Evolutionary conservation across 2,113 vertebrate genomes (phyloP), one percentile per base, ranked within the genome.

Genomic region (Ivindomyrus marchei): DNA sequence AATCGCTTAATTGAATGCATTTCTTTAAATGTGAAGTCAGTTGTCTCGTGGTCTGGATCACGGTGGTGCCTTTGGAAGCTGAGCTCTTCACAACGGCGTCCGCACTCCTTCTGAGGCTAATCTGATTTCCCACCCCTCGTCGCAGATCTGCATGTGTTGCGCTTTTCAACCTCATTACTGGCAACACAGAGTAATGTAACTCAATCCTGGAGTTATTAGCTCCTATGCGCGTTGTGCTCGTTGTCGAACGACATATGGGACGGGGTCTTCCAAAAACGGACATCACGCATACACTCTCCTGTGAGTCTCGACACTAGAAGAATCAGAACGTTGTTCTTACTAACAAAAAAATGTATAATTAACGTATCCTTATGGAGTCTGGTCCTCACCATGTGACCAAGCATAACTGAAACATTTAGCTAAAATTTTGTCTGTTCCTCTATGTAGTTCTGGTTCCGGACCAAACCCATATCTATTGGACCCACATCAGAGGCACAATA

Each of bases 121-220:
- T 96, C 94, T 94, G 95, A 96, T 96, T 96, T 92, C 93, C 92
- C 94, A 94, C 94, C 94, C 52, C 50, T 21, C 8, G 13, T 94
- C 91, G 92, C 93, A 95, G 95, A 96, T 96, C 95, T 96, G 95
- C 95, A 95, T 96, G 94, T 95, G 95, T 95, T 95, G 96, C 95
- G 95, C 94, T 96, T 96, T 96, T 95, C 96, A 96, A 95, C 93
- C 94, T 93, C 94, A 95, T 96, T 96, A 96, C 95, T 94, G 95
- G 94, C 96, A 96, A 95, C 80, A 95, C 95, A 95, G 91, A 95
- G 95, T 95, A 91, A 91, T 93, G 94, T 96, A 97, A 96, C 95
- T 94, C 94, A 95, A 96, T 96, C 96, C 15, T 96, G 94, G 92
- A 93, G 92, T 94, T 95, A 94, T 94, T 96, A 95, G 94, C 94